These are phyloP conservation scores for Allolobophora icterica DNA, from an alignment of 2,888 invertebrate species.

Conservation along the genomic window DNA sequence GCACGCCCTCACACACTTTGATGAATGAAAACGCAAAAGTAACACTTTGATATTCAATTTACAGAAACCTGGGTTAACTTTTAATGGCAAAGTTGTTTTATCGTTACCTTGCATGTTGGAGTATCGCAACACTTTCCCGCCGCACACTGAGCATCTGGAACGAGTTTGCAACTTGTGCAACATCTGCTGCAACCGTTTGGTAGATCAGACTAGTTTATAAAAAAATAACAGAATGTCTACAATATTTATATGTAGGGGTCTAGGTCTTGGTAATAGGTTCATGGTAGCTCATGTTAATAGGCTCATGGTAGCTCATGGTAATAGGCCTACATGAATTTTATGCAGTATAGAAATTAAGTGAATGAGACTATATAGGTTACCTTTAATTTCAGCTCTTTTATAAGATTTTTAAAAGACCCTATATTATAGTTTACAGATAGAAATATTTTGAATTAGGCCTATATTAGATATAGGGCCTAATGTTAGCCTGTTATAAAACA, in stretches of 20 bases:
- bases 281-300: no score
- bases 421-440: no score
- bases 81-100: neutral
- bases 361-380: neutral
- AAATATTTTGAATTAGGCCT: no score
- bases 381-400: neutral
- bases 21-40: no score
- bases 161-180: neutral
- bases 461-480: no score
- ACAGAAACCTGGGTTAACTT: neutral
- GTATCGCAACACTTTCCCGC: constrained; percentile 27
- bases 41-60: no score
- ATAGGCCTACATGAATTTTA: neutral
- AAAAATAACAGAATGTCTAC: neutral
- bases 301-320: no score
- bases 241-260: neutral
- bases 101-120: constrained; percentile 13
- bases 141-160: neutral
- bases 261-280: no score
- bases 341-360: neutral
- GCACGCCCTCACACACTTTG: no score
- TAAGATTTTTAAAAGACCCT: neutral
- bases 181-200: neutral
- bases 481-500: neutral
- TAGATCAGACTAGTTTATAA: neutral